Evolutionary conservation across 2,888 invertebrate species (phyloP), one percentile per base, ranked within the genome.

Genomic region (Microctonus brassicae): DNA sequence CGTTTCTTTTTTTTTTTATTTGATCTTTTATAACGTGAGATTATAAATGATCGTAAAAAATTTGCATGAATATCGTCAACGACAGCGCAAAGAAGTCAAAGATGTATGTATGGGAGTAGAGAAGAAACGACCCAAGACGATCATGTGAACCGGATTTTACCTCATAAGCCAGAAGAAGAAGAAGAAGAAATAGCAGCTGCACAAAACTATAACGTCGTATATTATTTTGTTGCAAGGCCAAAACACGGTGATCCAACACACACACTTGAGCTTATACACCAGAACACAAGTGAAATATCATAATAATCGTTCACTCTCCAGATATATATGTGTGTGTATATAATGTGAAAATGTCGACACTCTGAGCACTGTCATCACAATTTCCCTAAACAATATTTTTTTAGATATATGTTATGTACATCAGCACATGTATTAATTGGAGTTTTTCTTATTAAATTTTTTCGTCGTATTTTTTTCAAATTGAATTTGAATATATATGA

Each of bases 131-230:
- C 72, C 69, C 68, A 69, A 71, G 70, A 77, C 71, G 72, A 73
- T 76, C 84, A 83, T 85, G 84, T 83, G 84, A 85, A 85, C 84
- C 84, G 84, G 84, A 85, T 84, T 83, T 81, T 74, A 78, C 73
- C 74, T 75, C 72, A 47, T 47, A 47, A n/a, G n/a, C n/a, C n/a
- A 39, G 39, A 3, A 39, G 6, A n/a, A 47, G 47, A 17, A 47
- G 47, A 17, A 47, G 47, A 47, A 47, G 47, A n/a, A 77, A 72
- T 78, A 75, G 78, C 83, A 82, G 83, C 82, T 83, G 83, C 77
- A 77, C 74, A 79, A 74, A 3, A 29, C 29, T 7, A 29, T 7
- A 29, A 29, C 73, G 76, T 76, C 72, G 66, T 64, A 20, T 63
- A 60, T 62, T 68, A 60, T 39, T 47, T 72, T 67, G 64, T 64